Base-by-base conservation (phyloP, 2,888 invertebrate genomes). In the Thera britannica region DNA sequence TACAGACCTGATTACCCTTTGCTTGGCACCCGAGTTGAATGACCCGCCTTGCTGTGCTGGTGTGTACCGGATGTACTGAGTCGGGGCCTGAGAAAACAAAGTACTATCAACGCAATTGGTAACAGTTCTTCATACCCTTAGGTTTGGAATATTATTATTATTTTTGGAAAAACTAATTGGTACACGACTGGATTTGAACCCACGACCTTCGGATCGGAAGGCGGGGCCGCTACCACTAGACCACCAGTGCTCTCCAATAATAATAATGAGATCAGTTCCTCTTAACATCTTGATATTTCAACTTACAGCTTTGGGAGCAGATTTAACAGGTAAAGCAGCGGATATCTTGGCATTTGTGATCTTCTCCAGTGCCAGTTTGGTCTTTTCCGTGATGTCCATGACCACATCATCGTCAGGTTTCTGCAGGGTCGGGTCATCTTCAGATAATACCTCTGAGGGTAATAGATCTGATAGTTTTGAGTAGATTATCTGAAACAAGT, bases 51-150 rank as follows among this genome's bases (percentile, higher is more conserved):
- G 99, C 84, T 99, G 99, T 0, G 99, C 98, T 0, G 99, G 99
- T 0, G 99, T 99, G 88, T 99, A 99, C 0, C 99, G 95, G 82
- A 99, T 99, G 87, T 98, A 99, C 83, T 99, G 98, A 0, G 99
- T 98, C 0, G 99, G 98, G 0, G 96, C 98, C 94, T 96, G 92
- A 2, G 77, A 79, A 73, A 2, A n/a, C n/a, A 35, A 62, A 0
- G 73, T 65, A 86, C 90, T 90, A 87, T 88, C 82, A 89, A 78
- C 66, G 75, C 70, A 70, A 70, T 78, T 82, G 79, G 77, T 83
- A 82, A 34, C 12, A 4, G 72, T 59, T 60, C 67, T 57, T 36
- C n/a, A 58, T 48, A 0, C 58, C 58, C 58, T 5, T 5, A 5
- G 1, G 23, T 23, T 41, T 6, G 41, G 6, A 41, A 2, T 6